Evolutionary conservation across 2,113 vertebrate species (phyloP), one percentile per base, ranked within the genome.

Genomic region (Lophochroa leadbeateri): DNA sequence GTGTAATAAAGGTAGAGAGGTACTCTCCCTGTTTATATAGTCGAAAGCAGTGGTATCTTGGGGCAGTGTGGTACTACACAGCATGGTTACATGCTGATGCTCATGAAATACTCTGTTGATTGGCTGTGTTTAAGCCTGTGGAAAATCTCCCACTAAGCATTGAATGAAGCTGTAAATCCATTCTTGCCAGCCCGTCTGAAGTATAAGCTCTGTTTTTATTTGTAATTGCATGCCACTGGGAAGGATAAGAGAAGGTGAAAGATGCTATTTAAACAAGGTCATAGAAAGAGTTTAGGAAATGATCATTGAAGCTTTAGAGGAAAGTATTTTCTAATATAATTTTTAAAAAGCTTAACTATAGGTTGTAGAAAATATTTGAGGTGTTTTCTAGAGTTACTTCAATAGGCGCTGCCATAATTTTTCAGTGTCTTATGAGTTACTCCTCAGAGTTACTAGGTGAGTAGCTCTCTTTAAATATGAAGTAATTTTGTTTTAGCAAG

Each of bases 81-180:
- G 35, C 57, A 10, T 70, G 3, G 0, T 24, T 21, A 24, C 0
- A 1, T 14, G 37, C 44, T 65, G 50, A 1, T 86, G 29, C 25
- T 65, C n/a, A 3, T 63, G 67, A 82, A 85, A 85, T 65, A 4
- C 21, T 37, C 9, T 50, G 14, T 52, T 67, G 60, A 58, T 8
- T 52, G 41, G n/a, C 24, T 44, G 61, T 55, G 58, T 44, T 79
- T 33, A n/a, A 87, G 21, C 50, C 70, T 44, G 25, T 77, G 84
- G 16, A 93, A 96, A 83, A 91, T 46, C 49, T 69, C 75, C 79
- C 68, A 24, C 13, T 50, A 52, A 90, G 41, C 90, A 25, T 6
- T 35, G 75, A 57, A 31, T 70, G 49, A 63, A 79, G 67, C 3
- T 85, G 53, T 70, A 85, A 88, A 94, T 93, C 82, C 41, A 37